Conservation (phyloP, 2,113 vertebrate genomes). For the Oxyruncus cristatus region DNA sequence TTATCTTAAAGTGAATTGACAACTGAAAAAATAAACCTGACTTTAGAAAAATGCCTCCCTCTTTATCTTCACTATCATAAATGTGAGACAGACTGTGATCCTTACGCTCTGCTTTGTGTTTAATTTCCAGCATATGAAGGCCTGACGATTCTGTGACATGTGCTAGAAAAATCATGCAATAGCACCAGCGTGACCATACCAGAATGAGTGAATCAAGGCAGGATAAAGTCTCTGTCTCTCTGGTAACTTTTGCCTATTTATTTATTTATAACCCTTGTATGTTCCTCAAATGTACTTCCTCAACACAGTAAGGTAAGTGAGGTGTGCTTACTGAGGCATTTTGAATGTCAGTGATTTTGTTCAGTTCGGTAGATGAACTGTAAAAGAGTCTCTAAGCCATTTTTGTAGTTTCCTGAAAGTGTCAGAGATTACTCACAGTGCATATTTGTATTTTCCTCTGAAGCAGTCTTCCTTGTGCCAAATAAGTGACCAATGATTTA, state of each 20-base stretch:
- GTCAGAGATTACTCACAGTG: not conserved
- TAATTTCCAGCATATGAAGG: fast-evolving
- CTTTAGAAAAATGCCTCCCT: not conserved
- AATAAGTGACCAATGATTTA: not conserved
- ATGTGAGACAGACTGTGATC: not conserved
- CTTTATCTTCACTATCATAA: not conserved
- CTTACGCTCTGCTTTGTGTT: not conserved
- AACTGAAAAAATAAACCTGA: not conserved
- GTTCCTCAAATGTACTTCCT: not conserved
- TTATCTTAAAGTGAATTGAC: not conserved
- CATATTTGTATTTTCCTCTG: not conserved
- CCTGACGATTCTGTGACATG: not conserved
- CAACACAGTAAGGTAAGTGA: not conserved
- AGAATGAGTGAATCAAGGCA: not conserved
- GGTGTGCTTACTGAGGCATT: not conserved
- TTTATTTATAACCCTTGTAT: not conserved
- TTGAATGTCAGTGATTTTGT: not conserved
- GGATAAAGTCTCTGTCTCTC: not conserved
- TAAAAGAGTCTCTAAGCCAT: not conserved
- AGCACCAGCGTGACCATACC: not conserved
- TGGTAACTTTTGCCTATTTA: not conserved
- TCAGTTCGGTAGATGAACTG: not conserved
- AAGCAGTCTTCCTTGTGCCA: not conserved
- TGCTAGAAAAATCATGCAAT: not conserved
- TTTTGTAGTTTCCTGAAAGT: not conserved